Base-by-base conservation (phyloP, 2,113 vertebrate species). In the Mesocricetus auratus region DNA sequence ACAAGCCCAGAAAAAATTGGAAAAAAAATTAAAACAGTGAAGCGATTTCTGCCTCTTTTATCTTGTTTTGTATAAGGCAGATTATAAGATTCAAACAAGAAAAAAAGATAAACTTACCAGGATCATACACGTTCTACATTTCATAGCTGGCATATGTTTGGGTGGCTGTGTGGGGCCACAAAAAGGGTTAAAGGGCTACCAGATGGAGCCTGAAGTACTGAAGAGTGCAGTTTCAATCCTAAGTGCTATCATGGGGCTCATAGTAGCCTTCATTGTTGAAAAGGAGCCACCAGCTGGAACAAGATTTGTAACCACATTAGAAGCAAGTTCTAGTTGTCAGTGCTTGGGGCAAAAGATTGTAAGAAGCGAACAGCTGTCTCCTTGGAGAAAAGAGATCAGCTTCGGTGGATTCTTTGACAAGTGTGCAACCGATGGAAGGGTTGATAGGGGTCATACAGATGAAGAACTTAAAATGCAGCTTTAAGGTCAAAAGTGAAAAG, bases 221-320 rank as follows among this genome's bases (percentile, higher is more conserved):
- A 1, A 83, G 58, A 62, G 71, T 71, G 31, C 13, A 16, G 45
- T 39, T 96, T 98, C 66, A 83, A 39, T 91, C 81, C 39, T 94
- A 92, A 89, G 88, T 83, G 68, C 71, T 97, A 74, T 53, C 56
- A 39, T 83, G 93, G 93, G 86, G 66, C 93, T 96, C 10, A 7
- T 24, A 90, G 60, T 95, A 98, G n/a, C 50, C 95, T 96, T 94
- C 86, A 8, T 73, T 97, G 89, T 90, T 90, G 96, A 96, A 96
- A 92, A 97, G 88, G 60, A 98, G 60, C 77, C 95, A 97, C 96
- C 97, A 98, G 91, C 95, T 98, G 97, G 78, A 81, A 89, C 96
- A 95, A 97, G 95, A 97, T 94, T 93, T 97, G 64, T 74, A 97
- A 92, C 97, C 96, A 97, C 11, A 16, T 94, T 94, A 97, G 96